These are phyloP conservation scores for Nyctereutes procyonoides DNA, from an alignment of 2,113 vertebrate genomes.

Conservation along the genomic window DNA sequence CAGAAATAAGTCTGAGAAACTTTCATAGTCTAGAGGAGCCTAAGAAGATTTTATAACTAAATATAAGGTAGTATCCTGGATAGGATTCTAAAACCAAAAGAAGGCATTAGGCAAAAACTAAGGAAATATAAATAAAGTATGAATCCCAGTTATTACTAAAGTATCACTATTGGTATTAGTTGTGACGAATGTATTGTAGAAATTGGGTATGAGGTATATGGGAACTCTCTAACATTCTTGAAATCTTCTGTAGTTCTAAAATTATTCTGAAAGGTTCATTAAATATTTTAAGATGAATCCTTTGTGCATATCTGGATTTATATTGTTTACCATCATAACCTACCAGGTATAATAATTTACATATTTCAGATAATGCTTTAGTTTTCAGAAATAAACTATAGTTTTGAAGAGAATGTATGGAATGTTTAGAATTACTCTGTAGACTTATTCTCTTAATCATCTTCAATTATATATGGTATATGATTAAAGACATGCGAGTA, in stretches of 20 bases:
- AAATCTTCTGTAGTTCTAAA: not conserved
- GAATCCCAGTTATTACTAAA: not conserved
- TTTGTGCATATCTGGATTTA: conserved; percentile 53
- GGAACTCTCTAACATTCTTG: not conserved
- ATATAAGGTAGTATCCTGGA: not conserved
- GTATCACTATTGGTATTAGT: not conserved
- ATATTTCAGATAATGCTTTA: conserved; percentile 37
- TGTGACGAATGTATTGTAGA: not conserved
- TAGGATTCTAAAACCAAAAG: not conserved
- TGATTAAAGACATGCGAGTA: not conserved
- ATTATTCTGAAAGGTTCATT: conserved; percentile 42
- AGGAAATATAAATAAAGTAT: not conserved
- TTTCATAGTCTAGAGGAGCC: not conserved
- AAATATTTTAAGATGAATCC: conserved; percentile 28
- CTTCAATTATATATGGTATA: conserved; percentile 6
- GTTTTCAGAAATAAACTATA: conserved; percentile 24
- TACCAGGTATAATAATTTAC: conserved; percentile 10
- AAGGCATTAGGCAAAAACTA: not conserved
- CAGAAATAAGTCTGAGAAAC: not conserved
- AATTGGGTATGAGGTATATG: not conserved
- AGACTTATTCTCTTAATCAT: not conserved
- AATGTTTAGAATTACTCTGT: not conserved
- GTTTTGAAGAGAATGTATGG: conserved; percentile 29
- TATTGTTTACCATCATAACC: conserved; percentile 51
- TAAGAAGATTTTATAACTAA: not conserved